Conservation (phyloP, 2,888 invertebrate genomes). For the Nasonia oneida region DNA sequence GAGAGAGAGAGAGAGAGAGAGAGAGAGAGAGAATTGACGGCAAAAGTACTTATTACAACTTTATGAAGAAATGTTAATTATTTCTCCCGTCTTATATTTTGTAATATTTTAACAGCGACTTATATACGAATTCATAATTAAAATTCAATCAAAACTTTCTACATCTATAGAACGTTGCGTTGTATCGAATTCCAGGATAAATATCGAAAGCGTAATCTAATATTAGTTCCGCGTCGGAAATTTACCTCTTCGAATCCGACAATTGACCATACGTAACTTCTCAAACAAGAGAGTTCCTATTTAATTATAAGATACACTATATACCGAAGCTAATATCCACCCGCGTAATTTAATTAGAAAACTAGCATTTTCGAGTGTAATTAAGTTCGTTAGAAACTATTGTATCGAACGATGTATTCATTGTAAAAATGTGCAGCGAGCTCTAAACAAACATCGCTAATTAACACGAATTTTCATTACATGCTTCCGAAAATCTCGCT, state of each 20-base stretch:
- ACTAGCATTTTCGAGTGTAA: constrained; percentile 8
- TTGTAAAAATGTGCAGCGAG: neutral
- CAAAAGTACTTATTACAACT: neutral
- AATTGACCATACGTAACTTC: constrained; percentile 43
- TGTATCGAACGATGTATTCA: neutral
- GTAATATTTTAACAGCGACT: neutral
- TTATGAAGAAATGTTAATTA: neutral
- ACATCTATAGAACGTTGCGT: neutral
- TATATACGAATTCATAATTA: neutral
- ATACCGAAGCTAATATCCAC: neutral
- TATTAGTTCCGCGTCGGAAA: neutral
- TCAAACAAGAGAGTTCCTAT: constrained; percentile 29
- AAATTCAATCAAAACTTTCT: neutral
- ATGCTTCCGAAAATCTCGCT: neutral
- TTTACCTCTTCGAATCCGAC: constrained; percentile 16
- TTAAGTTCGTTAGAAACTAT: neutral
- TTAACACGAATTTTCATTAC: neutral
- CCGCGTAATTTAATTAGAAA: constrained; percentile 21
- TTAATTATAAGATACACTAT: constrained; percentile 11
- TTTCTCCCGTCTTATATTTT: neutral
- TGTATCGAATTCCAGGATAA: neutral
- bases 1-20: neutral
- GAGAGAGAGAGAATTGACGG: neutral
- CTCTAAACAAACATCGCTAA: neutral
- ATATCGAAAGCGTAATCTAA: neutral